Evolutionary conservation across 2,888 invertebrate species (phyloP).

Genomic region (Strigamia maritima): DNA sequence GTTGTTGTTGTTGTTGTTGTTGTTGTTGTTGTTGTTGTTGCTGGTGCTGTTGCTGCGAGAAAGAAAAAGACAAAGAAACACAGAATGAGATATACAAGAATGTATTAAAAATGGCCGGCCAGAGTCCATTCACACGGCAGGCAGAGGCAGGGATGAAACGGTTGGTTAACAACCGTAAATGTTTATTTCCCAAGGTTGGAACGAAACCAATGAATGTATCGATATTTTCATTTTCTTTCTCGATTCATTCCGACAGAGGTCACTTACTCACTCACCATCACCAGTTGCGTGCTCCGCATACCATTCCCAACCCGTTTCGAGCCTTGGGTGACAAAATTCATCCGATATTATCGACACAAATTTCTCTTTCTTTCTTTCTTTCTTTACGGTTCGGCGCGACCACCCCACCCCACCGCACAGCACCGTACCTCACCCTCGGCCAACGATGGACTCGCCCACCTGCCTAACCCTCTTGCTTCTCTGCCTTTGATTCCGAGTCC

Average conservation of each 20-base stretch:
- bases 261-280: background rate
- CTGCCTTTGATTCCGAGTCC: too few species aligned
- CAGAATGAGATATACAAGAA: background rate
- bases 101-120: background rate
- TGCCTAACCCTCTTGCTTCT: background rate
- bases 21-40: background rate
- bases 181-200: background rate
- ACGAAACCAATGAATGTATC: background rate
- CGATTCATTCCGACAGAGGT: background rate
- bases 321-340: background rate
- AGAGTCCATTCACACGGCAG: slow-evolving; percentile 20
- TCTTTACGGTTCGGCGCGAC: too few species aligned
- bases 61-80: slow-evolving; percentile 1
- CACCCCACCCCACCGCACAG: too few species aligned
- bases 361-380: background rate
- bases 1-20: slow-evolving; percentile 16
- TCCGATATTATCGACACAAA: background rate
- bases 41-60: background rate
- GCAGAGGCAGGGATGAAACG: slow-evolving; percentile 22
- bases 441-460: slow-evolving; percentile 17
- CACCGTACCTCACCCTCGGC: too few species aligned
- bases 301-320: slow-evolving; percentile 20
- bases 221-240: background rate
- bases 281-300: slow-evolving; percentile 23
- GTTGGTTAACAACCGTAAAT: slow-evolving; percentile 23